Evolutionary conservation across 2,797 vertebrate species (phyloP), one percentile per base, ranked within the genome.

Genomic region (Emydoidea blandingii): DNA sequence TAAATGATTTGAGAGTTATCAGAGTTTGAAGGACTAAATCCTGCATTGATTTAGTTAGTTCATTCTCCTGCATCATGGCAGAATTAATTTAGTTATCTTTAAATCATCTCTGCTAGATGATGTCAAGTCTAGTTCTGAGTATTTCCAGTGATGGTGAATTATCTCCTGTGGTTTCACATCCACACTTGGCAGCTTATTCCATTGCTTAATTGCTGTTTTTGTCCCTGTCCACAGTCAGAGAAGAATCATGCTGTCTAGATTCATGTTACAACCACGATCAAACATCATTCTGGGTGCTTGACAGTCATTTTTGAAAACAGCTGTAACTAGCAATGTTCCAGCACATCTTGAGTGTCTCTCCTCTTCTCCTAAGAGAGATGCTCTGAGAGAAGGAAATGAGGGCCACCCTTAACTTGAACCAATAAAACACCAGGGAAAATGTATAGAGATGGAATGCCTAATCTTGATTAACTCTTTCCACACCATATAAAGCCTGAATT

Each of bases 31-130:
- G 9, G 10, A 68, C 81, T 91, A 62, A 88, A 85, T 53, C 44
- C 2, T 94, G 29, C 81, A 50, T 41, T 81, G 25, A 91, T 79
- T 72, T 25, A 72, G 68, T 65, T 29, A 72, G 76, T 93, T 86
- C 86, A 80, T 95, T 88, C 83, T 95, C 8, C 81, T 72, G 18
- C 5, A 10, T 37, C 44, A 8, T 89, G 81, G 76, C 81, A 82
- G 52, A 25, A 16, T 62, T 94, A 85, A 90, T 94, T 92, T 92
- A 86, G 81, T 80, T 95, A 81, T 31, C 76, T 41, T 31, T 86
- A 80, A 27, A 94, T 94, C 65, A 5, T 93, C 83, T 92, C 18
- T 6, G 88, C 52, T 68, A 95, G 34, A 47, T 79, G 80, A 86
- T 65, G 78, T 84, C 88, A 97, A 76, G 88, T 92, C 76, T 89